Percentiles rank a stretch among this genome's conserved stretches.
These are phyloP conservation scores for Aphodius sticticus DNA, from an alignment of 2,888 invertebrate species.

Conservation along the genomic window DNA sequence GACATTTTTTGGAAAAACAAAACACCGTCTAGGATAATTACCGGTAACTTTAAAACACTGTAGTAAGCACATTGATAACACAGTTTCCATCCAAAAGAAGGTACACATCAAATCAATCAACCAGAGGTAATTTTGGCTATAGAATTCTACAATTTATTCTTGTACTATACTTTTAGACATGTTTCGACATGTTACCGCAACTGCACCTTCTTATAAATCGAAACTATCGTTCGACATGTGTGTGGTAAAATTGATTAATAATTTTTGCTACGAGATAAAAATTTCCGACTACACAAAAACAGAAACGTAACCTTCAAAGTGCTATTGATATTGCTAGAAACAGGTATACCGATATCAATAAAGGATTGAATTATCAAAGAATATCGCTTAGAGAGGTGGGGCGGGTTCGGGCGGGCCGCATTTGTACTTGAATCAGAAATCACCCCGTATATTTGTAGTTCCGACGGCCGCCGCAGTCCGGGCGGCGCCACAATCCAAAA, in stretches of 20 bases:
- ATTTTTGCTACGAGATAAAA: constrained; percentile 20
- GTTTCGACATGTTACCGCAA: no score
- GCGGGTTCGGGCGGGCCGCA: constrained; percentile 52
- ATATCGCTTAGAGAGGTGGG: constrained; percentile 46
- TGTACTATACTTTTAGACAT: no score
- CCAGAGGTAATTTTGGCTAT: no score
- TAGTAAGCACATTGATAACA: background rate
- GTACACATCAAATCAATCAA: background rate
- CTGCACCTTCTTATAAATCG: background rate
- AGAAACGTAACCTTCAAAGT: constrained; percentile 29
- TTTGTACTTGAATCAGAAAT: constrained; percentile 60
- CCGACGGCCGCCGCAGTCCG: constrained; percentile 6
- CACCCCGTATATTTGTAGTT: constrained; percentile 48
- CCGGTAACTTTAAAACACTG: background rate
- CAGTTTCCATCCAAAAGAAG: background rate
- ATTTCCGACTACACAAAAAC: constrained; percentile 27
- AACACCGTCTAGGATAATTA: background rate
- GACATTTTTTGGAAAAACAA: background rate
- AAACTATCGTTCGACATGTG: background rate
- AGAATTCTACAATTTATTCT: no score
- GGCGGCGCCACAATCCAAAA: background rate
- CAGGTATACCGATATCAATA: constrained; percentile 45
- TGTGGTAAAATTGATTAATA: background rate
- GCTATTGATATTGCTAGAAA: constrained; percentile 57
- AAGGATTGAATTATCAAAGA: constrained; percentile 17